Evolutionary conservation across 2,797 vertebrate species (phyloP).

Genomic region (Potorous gilbertii): DNA sequence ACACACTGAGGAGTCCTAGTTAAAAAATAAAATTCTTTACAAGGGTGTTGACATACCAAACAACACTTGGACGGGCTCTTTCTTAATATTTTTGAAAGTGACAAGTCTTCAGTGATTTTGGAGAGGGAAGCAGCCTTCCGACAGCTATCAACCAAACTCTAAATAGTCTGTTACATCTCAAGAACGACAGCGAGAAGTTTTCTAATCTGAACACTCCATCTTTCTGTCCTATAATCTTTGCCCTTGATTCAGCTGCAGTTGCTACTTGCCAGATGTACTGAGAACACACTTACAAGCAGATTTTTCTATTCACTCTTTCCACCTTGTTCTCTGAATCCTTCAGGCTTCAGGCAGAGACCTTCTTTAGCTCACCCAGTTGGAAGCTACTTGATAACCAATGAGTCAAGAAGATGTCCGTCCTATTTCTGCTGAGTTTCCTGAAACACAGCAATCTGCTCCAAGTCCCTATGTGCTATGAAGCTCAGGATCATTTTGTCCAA

Average conservation of each 20-base stretch:
- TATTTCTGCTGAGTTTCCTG: constrained; percentile 3
- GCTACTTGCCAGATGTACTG: neutral
- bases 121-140: neutral
- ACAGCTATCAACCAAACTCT: neutral
- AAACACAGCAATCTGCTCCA: neutral
- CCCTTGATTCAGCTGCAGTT: neutral
- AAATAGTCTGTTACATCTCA: neutral
- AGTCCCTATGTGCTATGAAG: neutral
- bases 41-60: neutral
- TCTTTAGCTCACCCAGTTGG: neutral
- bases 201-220: too few relatives aligned
- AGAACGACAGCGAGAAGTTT: neutral
- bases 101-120: neutral
- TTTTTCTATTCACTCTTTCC: neutral
- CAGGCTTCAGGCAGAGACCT: neutral
- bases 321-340: neutral
- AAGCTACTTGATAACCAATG: neutral
- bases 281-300: neutral
- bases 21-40: neutral
- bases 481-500: neutral
- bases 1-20: neutral
- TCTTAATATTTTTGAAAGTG: neutral
- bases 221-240: accelerated
- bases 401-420: neutral
- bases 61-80: neutral